Evolutionary conservation across 2,113 vertebrate genomes (phyloP), one percentile per base, ranked within the genome.

Genomic region (Phrynosoma blainvillii): DNA sequence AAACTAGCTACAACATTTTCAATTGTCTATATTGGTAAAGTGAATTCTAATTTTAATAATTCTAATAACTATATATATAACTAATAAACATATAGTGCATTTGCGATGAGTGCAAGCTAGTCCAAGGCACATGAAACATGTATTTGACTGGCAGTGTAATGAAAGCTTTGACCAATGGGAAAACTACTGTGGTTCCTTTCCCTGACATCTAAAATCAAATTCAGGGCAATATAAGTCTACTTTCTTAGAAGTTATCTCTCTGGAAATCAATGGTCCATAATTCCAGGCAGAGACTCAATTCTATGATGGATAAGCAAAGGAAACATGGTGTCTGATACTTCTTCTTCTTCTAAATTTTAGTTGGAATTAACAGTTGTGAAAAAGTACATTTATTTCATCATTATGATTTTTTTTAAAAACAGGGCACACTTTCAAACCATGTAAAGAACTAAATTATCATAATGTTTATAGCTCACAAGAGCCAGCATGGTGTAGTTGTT

Each of bases 1-100:
- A 84, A 47, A 21, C 42, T 56, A 56, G 23, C 14, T 75, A 70
- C 65, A 80, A 42, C 30, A 89, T 65, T 84, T 86, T 85, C 20
- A 89, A 90, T 79, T 25, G 66, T 1, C 4, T 13, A 5, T 62
- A 27, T 32, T 73, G 14, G 80, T 75, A 81, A 89, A 52, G 30
- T 66, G 76, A 42, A 85, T 47, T 47, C 47, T 6, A 47, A 47
- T 47, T 47, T 7, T 47, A 47, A 47, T 74, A 20, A 59, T 42
- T 25, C 6, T 16, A 70, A 25, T 25, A 25, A 21, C 4, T 56
- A 42, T 7, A 74, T 87, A 59, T 83, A 21, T 23, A 62, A 8
- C 52, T 12, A 27, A 47, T 47, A 47, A 65, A 36, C 25, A 56
- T 4, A 30, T 12, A 21, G 36, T 23, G 59, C n/a, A 30, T 23